Evolutionary conservation across 2,888 invertebrate genomes (phyloP).

Genomic region (Blastobasis adustella): DNA sequence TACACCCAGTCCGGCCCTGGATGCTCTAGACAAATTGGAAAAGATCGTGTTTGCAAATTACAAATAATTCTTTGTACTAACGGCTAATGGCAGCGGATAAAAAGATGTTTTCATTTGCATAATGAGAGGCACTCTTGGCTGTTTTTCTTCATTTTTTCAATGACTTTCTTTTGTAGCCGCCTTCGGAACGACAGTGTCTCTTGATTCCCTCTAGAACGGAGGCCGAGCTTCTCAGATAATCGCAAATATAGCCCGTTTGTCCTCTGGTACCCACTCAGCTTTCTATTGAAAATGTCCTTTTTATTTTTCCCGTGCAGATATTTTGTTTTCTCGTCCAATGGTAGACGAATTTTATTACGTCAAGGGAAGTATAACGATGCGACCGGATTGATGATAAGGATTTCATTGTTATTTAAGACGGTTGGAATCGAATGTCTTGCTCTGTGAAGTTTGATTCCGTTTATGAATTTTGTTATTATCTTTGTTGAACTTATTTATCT

Average conservation of each 20-base stretch:
- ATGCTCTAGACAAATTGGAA: slow-evolving; percentile 47
- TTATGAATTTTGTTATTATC: too few relatives aligned
- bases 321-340: too few relatives aligned
- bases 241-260: slow-evolving; percentile 32
- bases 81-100: slow-evolving; percentile 52
- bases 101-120: slow-evolving; percentile 59
- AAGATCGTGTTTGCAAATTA: slow-evolving; percentile 54
- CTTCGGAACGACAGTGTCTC: slow-evolving; percentile 20
- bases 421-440: too few relatives aligned
- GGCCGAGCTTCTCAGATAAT: slow-evolving; percentile 30
- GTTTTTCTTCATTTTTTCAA: slow-evolving; percentile 45
- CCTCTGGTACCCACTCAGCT: slow-evolving; percentile 8
- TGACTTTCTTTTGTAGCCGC: slow-evolving; percentile 27
- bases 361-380: too few relatives aligned
- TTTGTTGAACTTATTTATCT: too few relatives aligned
- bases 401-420: too few relatives aligned
- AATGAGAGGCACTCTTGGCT: slow-evolving; percentile 45
- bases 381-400: too few relatives aligned
- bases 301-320: too few relatives aligned
- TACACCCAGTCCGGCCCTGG: slow-evolving; percentile 9
- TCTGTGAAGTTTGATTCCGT: too few relatives aligned
- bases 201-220: slow-evolving; percentile 36
- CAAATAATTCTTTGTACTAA: slow-evolving; percentile 50
- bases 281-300: too few relatives aligned
- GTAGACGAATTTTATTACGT: too few relatives aligned